Percentiles rank a stretch among this genome's conserved stretches.
These are phyloP conservation scores for Podotricha telesiphe DNA, from an alignment of 2,888 invertebrate species.

Conservation along the genomic window DNA sequence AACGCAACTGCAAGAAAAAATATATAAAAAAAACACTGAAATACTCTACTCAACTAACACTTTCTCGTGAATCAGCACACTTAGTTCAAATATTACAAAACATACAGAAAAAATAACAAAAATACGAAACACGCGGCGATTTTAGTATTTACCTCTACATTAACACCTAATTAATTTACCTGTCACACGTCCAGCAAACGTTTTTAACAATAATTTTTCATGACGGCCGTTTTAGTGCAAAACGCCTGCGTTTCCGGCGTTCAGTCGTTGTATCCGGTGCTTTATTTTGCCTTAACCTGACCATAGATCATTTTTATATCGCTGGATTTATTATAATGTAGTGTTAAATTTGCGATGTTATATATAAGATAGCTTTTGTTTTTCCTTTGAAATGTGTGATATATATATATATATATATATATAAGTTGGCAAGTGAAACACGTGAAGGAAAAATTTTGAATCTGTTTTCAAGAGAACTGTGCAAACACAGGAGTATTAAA, in stretches of 20 bases:
- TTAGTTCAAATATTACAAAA: not conserved
- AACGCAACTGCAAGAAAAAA: too few relatives aligned
- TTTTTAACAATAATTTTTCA: constrained; percentile 27
- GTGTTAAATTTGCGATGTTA: constrained; percentile 9
- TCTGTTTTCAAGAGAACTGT: too few relatives aligned
- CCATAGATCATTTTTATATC: constrained; percentile 28
- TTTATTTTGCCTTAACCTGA: constrained; percentile 29
- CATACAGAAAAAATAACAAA: not conserved
- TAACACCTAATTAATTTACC: constrained; percentile 30
- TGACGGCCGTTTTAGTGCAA: constrained; percentile 38
- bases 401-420: too few relatives aligned
- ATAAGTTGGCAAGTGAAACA: too few relatives aligned
- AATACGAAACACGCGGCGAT: not conserved
- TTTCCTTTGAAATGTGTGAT: not conserved
- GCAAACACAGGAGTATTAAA: too few relatives aligned
- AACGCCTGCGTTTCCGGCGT: constrained; percentile 47
- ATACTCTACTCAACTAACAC: too few relatives aligned
- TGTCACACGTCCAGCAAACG: constrained; percentile 25
- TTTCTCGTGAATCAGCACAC: too few relatives aligned
- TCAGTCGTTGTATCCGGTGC: constrained; percentile 33
- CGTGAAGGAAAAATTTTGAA: too few relatives aligned
- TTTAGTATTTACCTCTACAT: constrained; percentile 10
- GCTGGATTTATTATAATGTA: constrained; percentile 31
- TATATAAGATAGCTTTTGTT: constrained; percentile 7
- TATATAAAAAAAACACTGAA: too few relatives aligned